Conservation (phyloP, 2,888 invertebrate species). For the Ectropis crepuscularia region DNA sequence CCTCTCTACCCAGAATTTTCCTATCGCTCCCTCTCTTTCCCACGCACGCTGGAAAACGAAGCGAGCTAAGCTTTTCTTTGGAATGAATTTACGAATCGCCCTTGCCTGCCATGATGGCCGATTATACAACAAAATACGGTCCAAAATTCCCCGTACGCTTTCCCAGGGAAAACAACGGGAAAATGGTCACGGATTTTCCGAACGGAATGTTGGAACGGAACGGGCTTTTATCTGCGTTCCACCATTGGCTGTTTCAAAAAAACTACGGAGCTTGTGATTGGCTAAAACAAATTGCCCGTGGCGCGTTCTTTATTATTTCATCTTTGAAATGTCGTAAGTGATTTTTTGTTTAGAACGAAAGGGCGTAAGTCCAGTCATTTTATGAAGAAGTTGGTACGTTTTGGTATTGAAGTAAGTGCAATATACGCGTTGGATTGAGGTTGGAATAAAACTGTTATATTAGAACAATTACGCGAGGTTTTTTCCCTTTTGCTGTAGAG, state of each 20-base stretch:
- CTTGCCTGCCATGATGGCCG: constrained; percentile 83
- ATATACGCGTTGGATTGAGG: constrained; percentile 44
- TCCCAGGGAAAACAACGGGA: constrained; percentile 50
- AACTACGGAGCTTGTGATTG: constrained; percentile 80
- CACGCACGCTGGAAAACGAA: constrained; percentile 55
- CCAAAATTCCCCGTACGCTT: constrained; percentile 70
- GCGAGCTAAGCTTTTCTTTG: constrained; percentile 76
- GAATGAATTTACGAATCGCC: constrained; percentile 71
- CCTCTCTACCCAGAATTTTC: constrained; percentile 47
- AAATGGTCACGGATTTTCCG: constrained; percentile 65
- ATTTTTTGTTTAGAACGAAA: constrained; percentile 42
- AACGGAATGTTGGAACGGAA: constrained; percentile 62
- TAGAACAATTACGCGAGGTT: constrained; percentile 69
- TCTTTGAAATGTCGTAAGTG: constrained; percentile 67
- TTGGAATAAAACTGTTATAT: constrained; percentile 65
- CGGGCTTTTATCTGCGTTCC: constrained; percentile 76
- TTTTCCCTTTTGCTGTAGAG: constrained; percentile 54
- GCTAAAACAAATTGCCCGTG: constrained; percentile 84
- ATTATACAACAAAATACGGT: constrained; percentile 82
- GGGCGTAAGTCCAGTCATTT: constrained; percentile 47
- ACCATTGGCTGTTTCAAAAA: constrained; percentile 82
- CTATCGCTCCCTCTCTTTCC: constrained; percentile 52
- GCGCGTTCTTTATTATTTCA: constrained; percentile 70
- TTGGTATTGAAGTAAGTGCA: constrained; percentile 35
- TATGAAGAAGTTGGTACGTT: constrained; percentile 42